These are phyloP conservation scores for Sisor rabdophorus DNA, from an alignment of 2,113 vertebrate species.

Conservation along the genomic window DNA sequence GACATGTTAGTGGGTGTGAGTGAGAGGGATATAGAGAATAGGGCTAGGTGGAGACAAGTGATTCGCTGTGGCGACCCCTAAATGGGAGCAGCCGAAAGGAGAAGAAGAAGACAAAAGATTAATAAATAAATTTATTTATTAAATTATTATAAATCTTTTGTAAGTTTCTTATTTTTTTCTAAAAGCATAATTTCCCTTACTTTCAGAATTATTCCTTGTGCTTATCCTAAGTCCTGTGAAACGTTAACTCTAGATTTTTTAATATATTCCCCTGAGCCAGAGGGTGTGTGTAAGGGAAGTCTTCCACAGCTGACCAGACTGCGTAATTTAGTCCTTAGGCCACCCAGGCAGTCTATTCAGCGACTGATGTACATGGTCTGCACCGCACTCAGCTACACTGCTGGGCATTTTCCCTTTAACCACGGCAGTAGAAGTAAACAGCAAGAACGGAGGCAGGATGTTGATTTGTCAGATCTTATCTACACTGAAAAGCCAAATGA, in stretches of 20 bases:
- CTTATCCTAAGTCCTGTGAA: constrained; percentile 7
- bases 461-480: constrained; percentile 42
- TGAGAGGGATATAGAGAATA: no score
- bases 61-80: no score
- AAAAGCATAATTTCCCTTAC: neutral
- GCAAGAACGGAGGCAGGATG: constrained; percentile 26
- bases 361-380: constrained; percentile 5
- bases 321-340: constrained; percentile 36
- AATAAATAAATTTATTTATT: no score
- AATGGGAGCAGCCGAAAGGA: no score
- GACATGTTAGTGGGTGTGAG: no score
- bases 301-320: constrained; percentile 33
- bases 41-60: no score
- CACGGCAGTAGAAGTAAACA: constrained; percentile 37
- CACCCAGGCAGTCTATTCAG: constrained; percentile 44
- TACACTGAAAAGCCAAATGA: constrained; percentile 34
- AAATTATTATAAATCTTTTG: constrained; percentile 10
- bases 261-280: constrained; percentile 3
- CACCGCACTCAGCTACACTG: neutral
- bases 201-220: neutral
- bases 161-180: neutral
- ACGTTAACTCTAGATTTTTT: neutral
- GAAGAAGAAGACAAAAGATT: no score
- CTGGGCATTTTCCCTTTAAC: constrained; percentile 18
- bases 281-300: constrained; percentile 37